Evolutionary conservation across 2,888 invertebrate species (phyloP), one percentile per base, ranked within the genome.

Genomic region (Nasonia oneida): DNA sequence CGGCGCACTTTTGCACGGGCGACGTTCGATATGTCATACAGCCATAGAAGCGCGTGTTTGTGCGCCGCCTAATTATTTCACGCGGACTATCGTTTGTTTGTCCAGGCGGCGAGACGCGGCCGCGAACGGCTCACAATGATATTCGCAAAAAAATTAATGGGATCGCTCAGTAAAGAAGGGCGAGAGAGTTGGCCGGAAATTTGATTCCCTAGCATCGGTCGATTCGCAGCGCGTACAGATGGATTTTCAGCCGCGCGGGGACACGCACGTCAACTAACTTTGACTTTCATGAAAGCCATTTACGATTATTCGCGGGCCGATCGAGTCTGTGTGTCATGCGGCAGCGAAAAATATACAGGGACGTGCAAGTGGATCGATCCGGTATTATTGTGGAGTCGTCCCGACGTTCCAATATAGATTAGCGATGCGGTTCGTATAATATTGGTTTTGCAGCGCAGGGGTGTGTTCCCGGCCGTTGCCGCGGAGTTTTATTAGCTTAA

Each of bases 161-260:
- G 4, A 14, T 37, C 4, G 4, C 29, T 29, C 37, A 37, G 53
- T 39, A 15, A 61, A 29, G 23, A 64, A 14, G 42, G 23, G 64
- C n/a, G 5, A 67, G 23, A 78, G 42, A 73, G 39, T 18, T n/a
- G n/a, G 37, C 71, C 81, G 81, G 81, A 81, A 81, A 73, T 81
- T 81, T 61, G 47, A 81, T 81, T 74, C 74, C 81, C 23, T 23
- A 23, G 47, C n/a, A 18, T 4, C 18, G 29, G 37, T 47, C 53
- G 50, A 64, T 53, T 33, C 71, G 29, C 29, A 12, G 70, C 3
- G 4, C 23, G 37, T n/a, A 57, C 37, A 64, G 77, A 14, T 42
- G 42, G 42, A 78, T 78, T 67, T 81, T 50, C 50, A 57, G 47
- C 1, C 47, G 15, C 37, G 10, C 29, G 57, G 70, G 53, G 29